Conservation (phyloP, 2,113 vertebrate species). For the Ibidorhyncha struthersii region DNA sequence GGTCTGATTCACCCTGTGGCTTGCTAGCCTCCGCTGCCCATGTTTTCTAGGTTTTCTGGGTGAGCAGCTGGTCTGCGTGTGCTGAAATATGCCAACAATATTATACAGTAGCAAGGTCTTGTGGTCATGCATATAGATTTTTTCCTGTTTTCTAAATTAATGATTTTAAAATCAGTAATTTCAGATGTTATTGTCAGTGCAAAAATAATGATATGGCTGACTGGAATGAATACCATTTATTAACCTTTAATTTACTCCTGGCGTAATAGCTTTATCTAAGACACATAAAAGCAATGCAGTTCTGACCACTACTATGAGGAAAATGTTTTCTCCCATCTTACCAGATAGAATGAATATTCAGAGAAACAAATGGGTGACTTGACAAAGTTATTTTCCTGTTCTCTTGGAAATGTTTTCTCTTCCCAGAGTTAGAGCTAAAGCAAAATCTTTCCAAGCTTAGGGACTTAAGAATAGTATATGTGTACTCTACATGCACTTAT, state of each 20-base stretch:
- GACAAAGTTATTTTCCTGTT: not conserved
- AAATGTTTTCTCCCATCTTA: not conserved
- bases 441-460: not conserved
- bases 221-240: not conserved
- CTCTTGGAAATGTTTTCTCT: not conserved
- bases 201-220: not conserved
- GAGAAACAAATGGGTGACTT: not conserved
- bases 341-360: not conserved
- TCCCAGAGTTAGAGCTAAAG: not conserved
- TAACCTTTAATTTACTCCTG: not conserved
- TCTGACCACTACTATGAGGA: not conserved
- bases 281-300: not conserved
- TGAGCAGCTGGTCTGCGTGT: not conserved
- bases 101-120: not conserved
- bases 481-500: not conserved
- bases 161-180: slow-evolving; percentile 12
- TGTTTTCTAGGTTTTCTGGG: not conserved
- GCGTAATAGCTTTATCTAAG: not conserved
- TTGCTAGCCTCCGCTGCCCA: not conserved
- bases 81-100: not conserved
- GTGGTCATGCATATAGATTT: not conserved
- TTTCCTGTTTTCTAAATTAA: not conserved
- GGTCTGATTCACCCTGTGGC: not conserved
- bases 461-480: not conserved
- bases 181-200: not conserved